Evolutionary conservation across 2,797 vertebrate genomes (phyloP).

Genomic region (Pangasius larnaudii): DNA sequence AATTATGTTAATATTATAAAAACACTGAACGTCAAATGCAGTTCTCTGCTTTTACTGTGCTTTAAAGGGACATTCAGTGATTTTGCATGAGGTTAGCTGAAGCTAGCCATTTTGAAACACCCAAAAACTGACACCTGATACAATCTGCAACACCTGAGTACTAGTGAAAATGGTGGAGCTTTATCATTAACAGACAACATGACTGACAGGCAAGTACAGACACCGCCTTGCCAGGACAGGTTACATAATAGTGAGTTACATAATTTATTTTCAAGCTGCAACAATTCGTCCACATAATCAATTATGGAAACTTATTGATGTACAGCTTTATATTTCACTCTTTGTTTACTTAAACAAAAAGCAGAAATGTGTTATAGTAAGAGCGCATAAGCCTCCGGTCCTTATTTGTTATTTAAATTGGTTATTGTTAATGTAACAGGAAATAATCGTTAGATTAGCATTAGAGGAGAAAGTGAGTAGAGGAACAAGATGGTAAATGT

Average conservation of each 20-base stretch:
- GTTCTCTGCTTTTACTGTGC: not conserved
- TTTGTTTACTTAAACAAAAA: not conserved
- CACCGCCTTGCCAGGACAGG: not conserved
- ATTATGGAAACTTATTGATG: not conserved
- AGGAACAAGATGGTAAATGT: not conserved
- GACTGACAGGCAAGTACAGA: not conserved
- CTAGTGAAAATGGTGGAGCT: not conserved
- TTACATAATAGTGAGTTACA: too few relatives aligned
- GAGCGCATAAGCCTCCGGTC: not conserved
- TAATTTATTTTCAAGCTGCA: not conserved
- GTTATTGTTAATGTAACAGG: not conserved
- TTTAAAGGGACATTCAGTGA: not conserved
- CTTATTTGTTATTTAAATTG: not conserved
- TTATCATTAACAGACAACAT: not conserved
- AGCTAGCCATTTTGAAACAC: not conserved
- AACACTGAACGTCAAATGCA: not conserved
- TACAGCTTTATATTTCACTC: not conserved
- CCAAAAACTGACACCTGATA: not conserved
- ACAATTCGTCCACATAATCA: not conserved
- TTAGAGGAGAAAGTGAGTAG: not conserved
- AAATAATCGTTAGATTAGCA: not conserved
- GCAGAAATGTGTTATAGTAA: not conserved
- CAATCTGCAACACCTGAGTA: not conserved
- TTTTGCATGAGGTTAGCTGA: not conserved
- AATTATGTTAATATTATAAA: not conserved